Conservation (phyloP, 2,113 vertebrate species). For the Petrocephalus zakoni region DNA sequence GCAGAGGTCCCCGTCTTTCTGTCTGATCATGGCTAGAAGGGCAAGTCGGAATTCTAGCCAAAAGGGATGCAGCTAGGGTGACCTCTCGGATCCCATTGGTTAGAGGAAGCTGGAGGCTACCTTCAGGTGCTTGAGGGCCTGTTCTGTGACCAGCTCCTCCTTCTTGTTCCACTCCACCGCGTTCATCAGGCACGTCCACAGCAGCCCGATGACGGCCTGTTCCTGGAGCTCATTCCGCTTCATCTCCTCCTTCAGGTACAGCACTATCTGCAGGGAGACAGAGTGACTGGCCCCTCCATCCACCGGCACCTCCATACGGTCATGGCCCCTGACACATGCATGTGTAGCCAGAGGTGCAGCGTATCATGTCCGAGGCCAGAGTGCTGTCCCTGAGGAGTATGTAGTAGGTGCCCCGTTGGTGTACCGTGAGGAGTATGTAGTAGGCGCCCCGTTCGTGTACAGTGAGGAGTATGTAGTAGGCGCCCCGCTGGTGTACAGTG, state of each 20-base stretch:
- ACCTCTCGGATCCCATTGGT: neutral
- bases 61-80: neutral
- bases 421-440: too few species aligned
- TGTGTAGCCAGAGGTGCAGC: neutral
- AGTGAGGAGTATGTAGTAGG: neutral
- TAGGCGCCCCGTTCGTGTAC: too few species aligned
- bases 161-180: conserved; percentile 93
- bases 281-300: neutral
- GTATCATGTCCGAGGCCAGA: neutral
- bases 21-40: neutral
- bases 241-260: conserved; percentile 88
- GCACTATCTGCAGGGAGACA: conserved; percentile 63
- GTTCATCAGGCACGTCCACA: conserved; percentile 87
- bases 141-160: conserved; percentile 84
- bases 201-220: conserved; percentile 77
- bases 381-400: neutral
- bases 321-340: neutral
- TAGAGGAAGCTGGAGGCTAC: conserved; percentile 38
- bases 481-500: neutral
- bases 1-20: neutral
- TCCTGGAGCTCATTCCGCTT: conserved; percentile 79
- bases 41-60: neutral
- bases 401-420: neutral
- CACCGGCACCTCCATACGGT: neutral
- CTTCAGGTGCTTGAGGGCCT: conserved; percentile 89